Evolutionary conservation across 1,140 invertebrate genomes (phyloP).

Genomic region (Apis dorsata): DNA sequence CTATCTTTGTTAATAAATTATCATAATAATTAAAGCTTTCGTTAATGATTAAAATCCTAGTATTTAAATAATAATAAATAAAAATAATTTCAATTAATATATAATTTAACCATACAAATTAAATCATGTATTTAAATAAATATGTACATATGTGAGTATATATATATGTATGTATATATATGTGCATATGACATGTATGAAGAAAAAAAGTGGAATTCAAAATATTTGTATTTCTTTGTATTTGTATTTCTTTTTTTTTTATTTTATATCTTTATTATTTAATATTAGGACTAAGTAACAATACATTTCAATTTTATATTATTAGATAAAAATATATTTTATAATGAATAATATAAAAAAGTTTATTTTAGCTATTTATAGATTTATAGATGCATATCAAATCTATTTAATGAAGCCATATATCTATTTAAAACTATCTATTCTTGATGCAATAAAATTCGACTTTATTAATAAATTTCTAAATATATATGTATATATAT

Average conservation of each 20-base stretch:
- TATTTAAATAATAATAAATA: neutral
- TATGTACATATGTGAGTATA: neutral
- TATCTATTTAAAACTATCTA: slow-evolving; percentile 60
- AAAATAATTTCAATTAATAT: slow-evolving; percentile 2
- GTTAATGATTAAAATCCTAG: slow-evolving; percentile 10
- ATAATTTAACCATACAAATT: neutral
- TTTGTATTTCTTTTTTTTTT: neutral
- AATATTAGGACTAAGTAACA: neutral
- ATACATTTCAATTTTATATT: neutral
- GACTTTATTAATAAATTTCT: neutral
- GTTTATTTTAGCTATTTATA: slow-evolving; percentile 59
- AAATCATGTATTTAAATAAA: neutral
- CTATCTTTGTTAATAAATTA: slow-evolving; percentile 48
- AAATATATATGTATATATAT: neutral
- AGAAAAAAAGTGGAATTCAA: neutral
- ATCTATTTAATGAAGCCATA: slow-evolving; percentile 55
- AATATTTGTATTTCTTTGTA: neutral
- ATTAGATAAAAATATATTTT: slow-evolving; percentile 5
- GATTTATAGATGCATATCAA: slow-evolving; percentile 54
- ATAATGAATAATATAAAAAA: neutral
- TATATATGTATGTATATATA: neutral
- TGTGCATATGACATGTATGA: neutral
- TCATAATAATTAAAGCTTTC: slow-evolving; percentile 40
- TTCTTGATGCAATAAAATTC: slow-evolving; percentile 25
- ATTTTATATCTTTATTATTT: slow-evolving; percentile 1